phyloP scores from a whole-genome alignment of 1,140 invertebrate genomes.

The Hesperophylax magnus region DNA sequence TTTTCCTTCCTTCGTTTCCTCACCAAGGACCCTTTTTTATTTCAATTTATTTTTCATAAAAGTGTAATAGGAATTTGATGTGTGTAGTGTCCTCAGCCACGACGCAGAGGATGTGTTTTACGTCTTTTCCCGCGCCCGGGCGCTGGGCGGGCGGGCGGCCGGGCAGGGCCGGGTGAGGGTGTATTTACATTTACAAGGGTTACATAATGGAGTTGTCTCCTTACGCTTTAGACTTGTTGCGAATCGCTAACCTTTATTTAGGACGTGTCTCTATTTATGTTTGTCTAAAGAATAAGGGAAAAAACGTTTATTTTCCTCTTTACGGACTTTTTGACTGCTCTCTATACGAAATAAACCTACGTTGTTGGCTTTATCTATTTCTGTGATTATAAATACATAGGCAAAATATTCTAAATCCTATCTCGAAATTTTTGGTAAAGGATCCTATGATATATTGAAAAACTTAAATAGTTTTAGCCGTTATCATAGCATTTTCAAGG shows the following conservation, averaged over 20 bases:
- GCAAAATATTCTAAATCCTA: too few relatives aligned
- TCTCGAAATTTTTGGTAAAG: too few relatives aligned
- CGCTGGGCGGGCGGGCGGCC: neutral
- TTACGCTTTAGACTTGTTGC: slow-evolving; percentile 36
- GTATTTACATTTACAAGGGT: slow-evolving; percentile 43
- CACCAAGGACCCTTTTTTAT: slow-evolving; percentile 39
- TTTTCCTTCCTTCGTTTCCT: slow-evolving; percentile 6
- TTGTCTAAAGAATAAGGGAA: slow-evolving; percentile 1
- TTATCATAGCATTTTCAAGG: too few relatives aligned
- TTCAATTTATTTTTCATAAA: slow-evolving; percentile 52
- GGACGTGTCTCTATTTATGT: slow-evolving; percentile 36
- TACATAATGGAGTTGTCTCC: slow-evolving; percentile 42
- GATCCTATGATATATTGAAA: too few relatives aligned
- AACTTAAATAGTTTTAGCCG: too few relatives aligned
- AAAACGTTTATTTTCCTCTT: slow-evolving; percentile 25
- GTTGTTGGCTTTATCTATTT: too few relatives aligned
- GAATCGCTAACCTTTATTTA: slow-evolving; percentile 42
- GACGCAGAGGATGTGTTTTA: slow-evolving; percentile 45
- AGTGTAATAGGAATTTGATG: slow-evolving; percentile 48
- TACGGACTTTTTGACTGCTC: neutral
- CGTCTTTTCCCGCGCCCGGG: slow-evolving; percentile 1
- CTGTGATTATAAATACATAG: too few relatives aligned
- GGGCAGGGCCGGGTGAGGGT: neutral
- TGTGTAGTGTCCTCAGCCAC: slow-evolving; percentile 38
- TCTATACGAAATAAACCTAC: neutral